Percentiles rank a stretch among this genome's conserved stretches.
Evolutionary conservation across 1,140 invertebrate genomes (phyloP).

Genomic region (Drosophila ogumai): DNA sequence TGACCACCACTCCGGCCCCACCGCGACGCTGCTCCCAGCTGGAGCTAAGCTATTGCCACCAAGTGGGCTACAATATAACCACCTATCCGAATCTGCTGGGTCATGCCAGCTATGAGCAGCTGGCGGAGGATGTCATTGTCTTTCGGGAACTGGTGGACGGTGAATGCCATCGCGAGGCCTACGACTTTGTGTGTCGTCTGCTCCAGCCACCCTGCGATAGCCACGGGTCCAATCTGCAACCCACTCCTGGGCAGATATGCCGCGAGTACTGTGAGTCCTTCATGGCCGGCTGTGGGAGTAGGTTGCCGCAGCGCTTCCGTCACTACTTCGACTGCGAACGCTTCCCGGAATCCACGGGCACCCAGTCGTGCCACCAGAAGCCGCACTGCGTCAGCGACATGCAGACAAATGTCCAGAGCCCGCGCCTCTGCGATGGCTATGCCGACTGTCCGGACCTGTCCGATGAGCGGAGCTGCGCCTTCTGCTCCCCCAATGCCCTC

Average conservation of each 20-base stretch:
- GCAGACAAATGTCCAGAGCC: conserved; percentile 89
- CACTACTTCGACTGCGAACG: conserved; percentile 91
- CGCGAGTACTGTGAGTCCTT: conserved; percentile 94
- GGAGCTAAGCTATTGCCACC: conserved; percentile 89
- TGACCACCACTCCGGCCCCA: conserved; percentile 78
- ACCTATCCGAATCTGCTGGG: conserved; percentile 93
- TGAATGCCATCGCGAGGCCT: conserved; percentile 93
- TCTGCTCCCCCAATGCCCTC: conserved; percentile 89
- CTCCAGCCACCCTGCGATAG: conserved; percentile 91
- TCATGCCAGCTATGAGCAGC: conserved; percentile 88
- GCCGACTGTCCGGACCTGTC: conserved; percentile 93
- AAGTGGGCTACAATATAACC: conserved; percentile 91
- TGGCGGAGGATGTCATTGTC: conserved; percentile 91
- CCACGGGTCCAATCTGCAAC: conserved; percentile 63
- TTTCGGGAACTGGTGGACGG: conserved; percentile 94
- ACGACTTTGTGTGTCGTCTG: conserved; percentile 94
- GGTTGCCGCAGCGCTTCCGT: conserved; percentile 89
- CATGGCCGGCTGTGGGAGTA: conserved; percentile 91
- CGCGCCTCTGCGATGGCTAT: conserved; percentile 93
- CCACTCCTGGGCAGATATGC: conserved; percentile 87
- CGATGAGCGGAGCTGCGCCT: conserved; percentile 91
- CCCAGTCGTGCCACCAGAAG: conserved; percentile 90
- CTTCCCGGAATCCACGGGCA: conserved; percentile 92
- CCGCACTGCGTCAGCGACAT: conserved; percentile 91
- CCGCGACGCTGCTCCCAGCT: conserved; percentile 89